Percentiles rank a stretch among this genome's conserved stretches.
Evolutionary conservation across 1,140 invertebrate genomes (phyloP).

Genomic region (Grapholita molesta): DNA sequence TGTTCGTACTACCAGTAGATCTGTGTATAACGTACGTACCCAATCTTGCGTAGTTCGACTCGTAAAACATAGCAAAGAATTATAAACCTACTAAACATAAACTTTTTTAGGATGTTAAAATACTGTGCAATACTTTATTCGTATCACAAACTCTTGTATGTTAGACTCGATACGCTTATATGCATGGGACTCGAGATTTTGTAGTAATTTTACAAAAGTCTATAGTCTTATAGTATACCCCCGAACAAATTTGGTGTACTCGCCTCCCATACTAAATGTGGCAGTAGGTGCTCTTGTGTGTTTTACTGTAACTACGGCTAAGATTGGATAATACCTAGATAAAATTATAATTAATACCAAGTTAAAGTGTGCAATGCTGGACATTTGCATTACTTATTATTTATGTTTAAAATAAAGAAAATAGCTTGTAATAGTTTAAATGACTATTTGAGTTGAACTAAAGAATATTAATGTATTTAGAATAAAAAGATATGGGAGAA

Average conservation of each 20-base stretch:
- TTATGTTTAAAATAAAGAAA: constrained; percentile 72
- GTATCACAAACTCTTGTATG: not conserved
- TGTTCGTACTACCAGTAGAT: constrained; percentile 60
- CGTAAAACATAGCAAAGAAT: constrained; percentile 32
- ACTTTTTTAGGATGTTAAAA: not conserved
- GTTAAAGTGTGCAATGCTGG: constrained; percentile 76
- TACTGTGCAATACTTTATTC: not conserved
- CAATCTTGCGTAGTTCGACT: constrained; percentile 44
- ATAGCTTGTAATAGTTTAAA: constrained; percentile 78
- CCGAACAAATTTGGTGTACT: not conserved
- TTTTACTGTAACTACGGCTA: constrained; percentile 53
- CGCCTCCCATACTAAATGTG: constrained; percentile 7
- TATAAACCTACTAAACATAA: not conserved
- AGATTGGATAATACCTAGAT: constrained; percentile 70
- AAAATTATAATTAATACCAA: constrained; percentile 69
- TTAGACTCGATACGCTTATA: constrained; percentile 8
- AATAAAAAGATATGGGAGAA: constrained; percentile 76
- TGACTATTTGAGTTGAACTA: constrained; percentile 76
- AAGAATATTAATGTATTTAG: constrained; percentile 78
- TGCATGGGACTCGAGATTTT: not conserved
- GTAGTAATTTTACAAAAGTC: not conserved
- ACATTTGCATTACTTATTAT: constrained; percentile 75
- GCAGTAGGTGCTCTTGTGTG: constrained; percentile 8
- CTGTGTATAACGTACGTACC: constrained; percentile 47
- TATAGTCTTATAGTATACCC: not conserved